Percentiles rank a stretch among this genome's conserved stretches.
Evolutionary conservation across 2,113 vertebrate genomes (phyloP).

Genomic region (Odocoileus virginianus): DNA sequence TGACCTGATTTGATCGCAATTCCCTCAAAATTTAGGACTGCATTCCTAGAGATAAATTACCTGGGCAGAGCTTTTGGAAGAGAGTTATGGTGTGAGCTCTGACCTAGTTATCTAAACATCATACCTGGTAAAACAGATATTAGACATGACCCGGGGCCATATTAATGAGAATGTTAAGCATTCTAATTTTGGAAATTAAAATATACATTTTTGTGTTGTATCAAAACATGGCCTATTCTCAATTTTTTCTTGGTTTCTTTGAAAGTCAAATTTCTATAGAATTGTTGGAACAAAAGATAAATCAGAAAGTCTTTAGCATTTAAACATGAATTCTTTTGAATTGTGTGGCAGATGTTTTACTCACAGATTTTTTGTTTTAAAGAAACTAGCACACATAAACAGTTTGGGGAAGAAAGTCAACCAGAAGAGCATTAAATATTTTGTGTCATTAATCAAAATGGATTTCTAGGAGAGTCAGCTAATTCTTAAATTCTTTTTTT

Average conservation of each 20-base stretch:
- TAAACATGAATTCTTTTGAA: background rate
- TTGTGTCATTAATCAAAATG: constrained; percentile 34
- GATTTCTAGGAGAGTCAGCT: constrained; percentile 23
- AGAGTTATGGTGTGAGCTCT: background rate
- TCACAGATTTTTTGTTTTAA: background rate
- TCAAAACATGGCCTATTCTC: background rate
- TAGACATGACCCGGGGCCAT: background rate
- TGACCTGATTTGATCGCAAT: background rate
- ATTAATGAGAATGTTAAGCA: background rate
- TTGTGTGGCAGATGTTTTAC: background rate
- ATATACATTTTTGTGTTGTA: background rate
- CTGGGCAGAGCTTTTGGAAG: background rate
- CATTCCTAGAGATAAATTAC: background rate
- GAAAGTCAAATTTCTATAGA: background rate
- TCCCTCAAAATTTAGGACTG: background rate
- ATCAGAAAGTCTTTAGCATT: background rate
- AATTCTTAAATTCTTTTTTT: background rate
- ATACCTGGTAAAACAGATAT: background rate
- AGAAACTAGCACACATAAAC: background rate
- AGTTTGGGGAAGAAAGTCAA: constrained; percentile 29
- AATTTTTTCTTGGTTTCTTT: background rate
- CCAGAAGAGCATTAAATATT: constrained; percentile 27
- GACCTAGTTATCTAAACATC: background rate
- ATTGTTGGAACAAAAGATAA: background rate
- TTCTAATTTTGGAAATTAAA: constrained; percentile 6